phyloP scores from a whole-genome alignment of 2,113 vertebrate species.

The Oreocharis arfaki region DNA sequence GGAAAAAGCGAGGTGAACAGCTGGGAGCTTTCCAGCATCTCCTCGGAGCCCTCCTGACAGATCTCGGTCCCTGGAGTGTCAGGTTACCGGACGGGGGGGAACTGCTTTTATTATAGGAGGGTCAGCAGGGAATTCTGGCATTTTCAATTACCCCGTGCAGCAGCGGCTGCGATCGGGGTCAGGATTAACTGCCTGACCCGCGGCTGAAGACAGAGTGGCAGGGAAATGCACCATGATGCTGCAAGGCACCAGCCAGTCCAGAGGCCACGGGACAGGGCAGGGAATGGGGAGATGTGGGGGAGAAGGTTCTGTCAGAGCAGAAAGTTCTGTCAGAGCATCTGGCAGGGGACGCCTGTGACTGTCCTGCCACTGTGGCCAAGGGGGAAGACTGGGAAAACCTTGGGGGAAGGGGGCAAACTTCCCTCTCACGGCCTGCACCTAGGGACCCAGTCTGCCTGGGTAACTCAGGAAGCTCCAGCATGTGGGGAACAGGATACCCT shows the following conservation, averaged over 20 bases:
- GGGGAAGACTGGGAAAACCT: background rate
- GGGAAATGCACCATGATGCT: conserved; percentile 47
- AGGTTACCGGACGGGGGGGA: conserved; percentile 34
- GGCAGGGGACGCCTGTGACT: background rate
- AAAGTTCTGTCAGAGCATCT: background rate
- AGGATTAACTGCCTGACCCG: conserved; percentile 55
- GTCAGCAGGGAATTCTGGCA: conserved; percentile 72
- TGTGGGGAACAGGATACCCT: fast-evolving
- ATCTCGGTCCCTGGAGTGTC: conserved; percentile 46
- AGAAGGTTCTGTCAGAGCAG: background rate
- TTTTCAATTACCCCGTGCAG: conserved; percentile 74
- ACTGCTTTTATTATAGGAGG: conserved; percentile 46
- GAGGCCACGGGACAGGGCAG: background rate
- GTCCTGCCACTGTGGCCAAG: background rate
- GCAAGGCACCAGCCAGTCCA: conserved; percentile 25
- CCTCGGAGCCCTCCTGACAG: conserved; percentile 25
- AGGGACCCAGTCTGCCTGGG: background rate
- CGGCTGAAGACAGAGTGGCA: conserved; percentile 28
- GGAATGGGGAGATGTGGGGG: background rate
- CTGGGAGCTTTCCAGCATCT: conserved; percentile 57
- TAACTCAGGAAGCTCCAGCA: background rate
- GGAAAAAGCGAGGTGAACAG: conserved; percentile 35
- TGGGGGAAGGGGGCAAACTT: background rate
- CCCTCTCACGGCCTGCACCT: background rate
- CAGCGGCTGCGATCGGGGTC: conserved; percentile 48